Conservation (phyloP, 2,888 invertebrate species). For the Schizotus pectinicornis region DNA sequence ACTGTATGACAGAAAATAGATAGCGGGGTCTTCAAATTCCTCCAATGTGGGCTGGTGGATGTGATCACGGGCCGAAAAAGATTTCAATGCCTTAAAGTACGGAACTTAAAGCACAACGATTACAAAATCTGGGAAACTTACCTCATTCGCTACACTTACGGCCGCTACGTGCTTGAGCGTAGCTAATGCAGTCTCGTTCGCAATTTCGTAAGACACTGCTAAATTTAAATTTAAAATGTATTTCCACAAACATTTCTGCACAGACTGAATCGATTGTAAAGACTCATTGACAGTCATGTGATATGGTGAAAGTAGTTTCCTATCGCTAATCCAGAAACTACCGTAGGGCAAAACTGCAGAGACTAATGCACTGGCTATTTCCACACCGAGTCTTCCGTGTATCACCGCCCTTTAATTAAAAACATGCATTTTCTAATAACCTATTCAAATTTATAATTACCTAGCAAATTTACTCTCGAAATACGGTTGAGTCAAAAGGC, state of each 20-base stretch:
- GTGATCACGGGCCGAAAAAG: constrained; percentile 45
- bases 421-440: too few species aligned
- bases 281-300: constrained; percentile 55
- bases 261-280: constrained; percentile 33
- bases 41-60: constrained; percentile 60
- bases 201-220: constrained; percentile 35
- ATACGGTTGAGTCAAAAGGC: constrained; percentile 55
- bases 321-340: constrained; percentile 54
- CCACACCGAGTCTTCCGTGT: constrained; percentile 60
- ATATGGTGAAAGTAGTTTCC: constrained; percentile 55
- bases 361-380: constrained; percentile 59
- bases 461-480: constrained; percentile 58
- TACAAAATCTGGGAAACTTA: constrained; percentile 30
- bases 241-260: constrained; percentile 41
- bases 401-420: constrained; percentile 51
- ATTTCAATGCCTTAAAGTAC: constrained; percentile 35
- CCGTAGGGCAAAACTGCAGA: constrained; percentile 57
- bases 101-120: neutral
- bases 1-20: constrained; percentile 64
- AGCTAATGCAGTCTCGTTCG: constrained; percentile 50
- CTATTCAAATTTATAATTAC: constrained; percentile 45
- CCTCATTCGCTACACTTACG: constrained; percentile 53
- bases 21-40: constrained; percentile 58
- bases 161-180: constrained; percentile 51
- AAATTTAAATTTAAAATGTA: constrained; percentile 41